Conservation (phyloP, 2,888 invertebrate genomes). For the Rhagophthalmus giganteus region DNA sequence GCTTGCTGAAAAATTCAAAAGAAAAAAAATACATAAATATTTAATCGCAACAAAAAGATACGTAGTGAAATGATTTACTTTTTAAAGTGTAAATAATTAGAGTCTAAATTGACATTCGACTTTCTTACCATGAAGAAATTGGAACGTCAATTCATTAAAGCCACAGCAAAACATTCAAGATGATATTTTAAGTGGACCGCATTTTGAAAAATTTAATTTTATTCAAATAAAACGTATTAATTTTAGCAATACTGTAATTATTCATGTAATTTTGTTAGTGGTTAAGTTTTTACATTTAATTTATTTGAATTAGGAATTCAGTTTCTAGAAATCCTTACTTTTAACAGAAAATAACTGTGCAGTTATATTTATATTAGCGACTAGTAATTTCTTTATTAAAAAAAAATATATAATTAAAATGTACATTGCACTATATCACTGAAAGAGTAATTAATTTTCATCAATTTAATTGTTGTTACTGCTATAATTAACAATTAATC, state of each 20-base stretch:
- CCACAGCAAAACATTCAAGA: no score
- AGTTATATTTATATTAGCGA: constrained; percentile 6
- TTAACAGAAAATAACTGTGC: neutral
- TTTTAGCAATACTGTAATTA: neutral
- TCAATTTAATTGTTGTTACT: constrained; percentile 6
- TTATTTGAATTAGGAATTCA: constrained; percentile 9
- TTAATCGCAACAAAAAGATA: no score
- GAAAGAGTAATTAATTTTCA: constrained; percentile 4
- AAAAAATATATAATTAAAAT: constrained; percentile 2
- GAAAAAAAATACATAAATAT: no score
- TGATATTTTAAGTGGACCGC: no score
- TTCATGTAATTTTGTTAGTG: constrained; percentile 8
- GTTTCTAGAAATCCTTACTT: constrained; percentile 12
- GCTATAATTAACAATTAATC: constrained; percentile 11
- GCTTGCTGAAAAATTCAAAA: constrained; percentile 73
- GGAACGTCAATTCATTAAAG: no score
- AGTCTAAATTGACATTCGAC: no score
- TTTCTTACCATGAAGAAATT: no score
- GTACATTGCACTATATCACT: constrained; percentile 3
- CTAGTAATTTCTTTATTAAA: constrained; percentile 3
- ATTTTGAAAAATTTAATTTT: no score
- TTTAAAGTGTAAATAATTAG: no score
- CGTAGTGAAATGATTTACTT: no score
- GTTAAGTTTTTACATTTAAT: constrained; percentile 6
- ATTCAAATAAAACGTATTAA: neutral